phyloP scores from a whole-genome alignment of 2,888 invertebrate species.

The Cataglyphis rosenhaueri region DNA sequence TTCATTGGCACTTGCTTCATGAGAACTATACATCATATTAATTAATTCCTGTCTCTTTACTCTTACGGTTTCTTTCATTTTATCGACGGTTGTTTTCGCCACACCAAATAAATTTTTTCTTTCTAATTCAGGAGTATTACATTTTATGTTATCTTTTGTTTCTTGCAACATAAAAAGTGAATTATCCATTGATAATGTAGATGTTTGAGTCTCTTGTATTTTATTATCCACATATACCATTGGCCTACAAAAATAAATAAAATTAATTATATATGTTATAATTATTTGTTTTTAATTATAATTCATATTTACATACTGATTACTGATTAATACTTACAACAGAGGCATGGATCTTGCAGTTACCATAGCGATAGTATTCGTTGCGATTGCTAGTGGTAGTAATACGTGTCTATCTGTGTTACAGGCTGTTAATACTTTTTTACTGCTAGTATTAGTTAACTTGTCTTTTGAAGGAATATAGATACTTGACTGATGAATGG shows the following conservation, averaged over 20 bases:
- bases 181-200: conserved; percentile 87
- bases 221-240: conserved; percentile 75
- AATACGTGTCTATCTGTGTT: conserved; percentile 80
- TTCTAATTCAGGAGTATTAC: conserved; percentile 88
- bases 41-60: conserved; percentile 87
- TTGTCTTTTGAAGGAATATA: conserved; percentile 83
- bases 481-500: conserved; percentile 82
- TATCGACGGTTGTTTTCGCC: conserved; percentile 83
- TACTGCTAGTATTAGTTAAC: conserved; percentile 81
- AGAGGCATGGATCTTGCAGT: conserved; percentile 82
- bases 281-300: not conserved
- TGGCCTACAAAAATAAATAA: conserved; percentile 72
- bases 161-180: conserved; percentile 87
- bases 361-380: conserved; percentile 84
- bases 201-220: conserved; percentile 47
- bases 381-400: conserved; percentile 84
- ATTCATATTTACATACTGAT: not conserved
- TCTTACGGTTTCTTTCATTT: conserved; percentile 86
- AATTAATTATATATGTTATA: not conserved
- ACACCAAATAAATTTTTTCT: conserved; percentile 87
- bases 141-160: conserved; percentile 87
- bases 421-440: conserved; percentile 72
- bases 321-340: conserved; percentile 74
- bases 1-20: conserved; percentile 77
- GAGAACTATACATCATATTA: conserved; percentile 85